Conservation (phyloP, 2,113 vertebrate species). For the Bos javanicus region DNA sequence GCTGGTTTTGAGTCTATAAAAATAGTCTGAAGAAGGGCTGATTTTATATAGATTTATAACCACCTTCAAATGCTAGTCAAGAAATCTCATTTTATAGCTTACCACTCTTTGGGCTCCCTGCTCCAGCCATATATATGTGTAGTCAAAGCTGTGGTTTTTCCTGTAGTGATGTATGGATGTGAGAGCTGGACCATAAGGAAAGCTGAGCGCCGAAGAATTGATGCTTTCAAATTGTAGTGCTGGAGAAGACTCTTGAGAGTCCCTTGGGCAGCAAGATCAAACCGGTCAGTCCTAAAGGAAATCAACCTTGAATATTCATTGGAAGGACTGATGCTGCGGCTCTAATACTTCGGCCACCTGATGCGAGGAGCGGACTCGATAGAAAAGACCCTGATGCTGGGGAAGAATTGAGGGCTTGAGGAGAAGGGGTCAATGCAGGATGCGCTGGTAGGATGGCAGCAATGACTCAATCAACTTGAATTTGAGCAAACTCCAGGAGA, state of each 20-base stretch:
- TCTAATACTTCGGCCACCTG: neutral
- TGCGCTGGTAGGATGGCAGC: neutral
- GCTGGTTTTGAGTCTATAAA: constrained; percentile 36
- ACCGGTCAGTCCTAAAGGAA: neutral
- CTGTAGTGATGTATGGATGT: neutral
- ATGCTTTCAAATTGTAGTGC: neutral
- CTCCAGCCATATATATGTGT: neutral
- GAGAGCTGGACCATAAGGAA: neutral
- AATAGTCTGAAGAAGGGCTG: neutral
- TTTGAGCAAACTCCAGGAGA: neutral
- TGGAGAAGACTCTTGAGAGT: neutral
- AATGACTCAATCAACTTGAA: neutral
- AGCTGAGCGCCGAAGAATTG: neutral
- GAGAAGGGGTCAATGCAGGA: neutral
- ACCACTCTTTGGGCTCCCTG: neutral
- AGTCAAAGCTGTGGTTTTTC: neutral
- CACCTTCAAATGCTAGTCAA: neutral
- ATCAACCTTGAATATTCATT: neutral
- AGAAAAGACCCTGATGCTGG: neutral
- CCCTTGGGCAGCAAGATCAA: neutral
- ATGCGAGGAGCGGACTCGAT: neutral
- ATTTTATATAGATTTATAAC: neutral
- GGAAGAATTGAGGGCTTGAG: neutral
- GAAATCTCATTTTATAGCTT: neutral
- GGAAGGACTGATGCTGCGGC: neutral